Base-by-base conservation (phyloP, 2,888 invertebrate genomes). In the Drosophila pseudotalamancana region DNA sequence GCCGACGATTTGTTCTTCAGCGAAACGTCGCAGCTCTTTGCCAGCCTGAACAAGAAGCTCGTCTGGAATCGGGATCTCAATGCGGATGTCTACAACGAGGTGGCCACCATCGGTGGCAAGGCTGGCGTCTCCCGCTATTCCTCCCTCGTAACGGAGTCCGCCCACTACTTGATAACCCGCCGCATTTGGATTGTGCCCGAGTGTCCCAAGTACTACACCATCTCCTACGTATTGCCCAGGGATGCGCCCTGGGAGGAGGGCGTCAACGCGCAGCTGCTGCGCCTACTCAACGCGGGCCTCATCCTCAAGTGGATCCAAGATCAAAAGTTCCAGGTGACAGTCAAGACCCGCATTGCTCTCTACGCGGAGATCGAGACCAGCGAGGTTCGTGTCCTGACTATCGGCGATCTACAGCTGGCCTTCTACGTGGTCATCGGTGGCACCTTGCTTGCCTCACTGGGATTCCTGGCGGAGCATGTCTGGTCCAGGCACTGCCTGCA, bases 1-100 rank as follows among this genome's bases (percentile, higher is more conserved):
- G 87, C 89, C 12, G 91, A 92, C 37, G 92, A 91, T 57, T 45
- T 92, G 23, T 92, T 92, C 59, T 90, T 90, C 21, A 89, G 88
- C 53, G 89, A 90, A 34, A 89, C 90, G 1, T 91, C 91, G 2
- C 78, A 84, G 0, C 53, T 91, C 0, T 92, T 87, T 60, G 89
- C 90, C 9, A 90, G 77, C 19, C 81, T 91, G 1, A 84, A 90
- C 51, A 89, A 85, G 57, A 89, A 90, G 12, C 48, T 88, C 0
- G 57, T 49, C 4, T 81, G 87, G 72, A 53, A 89, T 4, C 66
- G 74, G 0, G 43, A 89, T 45, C 72, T 90, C 0, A 31, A 85
- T 40, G 83, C 85, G 3, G 90, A 90, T 49, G 69, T 90, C 6
- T 81, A 82, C n/a, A 51, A 49, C 0, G 79, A 86, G 43, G 79